Evolutionary conservation across 2,888 invertebrate species (phyloP), one percentile per base, ranked within the genome.

Genomic region (Phymatocera aterrima): DNA sequence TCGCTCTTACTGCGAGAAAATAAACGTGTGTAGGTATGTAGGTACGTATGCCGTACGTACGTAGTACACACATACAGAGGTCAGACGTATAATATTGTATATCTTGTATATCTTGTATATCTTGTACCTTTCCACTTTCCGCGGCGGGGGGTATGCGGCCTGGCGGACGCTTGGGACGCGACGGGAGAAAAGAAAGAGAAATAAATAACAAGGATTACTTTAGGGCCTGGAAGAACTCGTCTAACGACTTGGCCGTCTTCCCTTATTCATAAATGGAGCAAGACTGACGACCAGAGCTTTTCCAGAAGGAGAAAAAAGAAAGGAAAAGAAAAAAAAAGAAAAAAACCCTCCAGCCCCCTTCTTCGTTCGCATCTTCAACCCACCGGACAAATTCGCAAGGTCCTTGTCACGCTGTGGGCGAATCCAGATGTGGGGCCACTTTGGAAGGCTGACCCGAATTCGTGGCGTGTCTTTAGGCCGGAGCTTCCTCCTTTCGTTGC

Each of bases 161-260:
- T 6, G 12, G 43, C 40, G 24, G 31, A 43, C n/a, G 43, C 40
- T 40, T 18, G 24, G 15, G 65, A 68, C 37, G 24, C n/a, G 34
- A n/a, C 28, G 34, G 28, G 51, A 72, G 34, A n/a, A 51, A 18
- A 21, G 51, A 72, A 51, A 34, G 72, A 48, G 21, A 75, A 75
- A 75, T 75, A 75, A 57, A 75, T 75, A 60, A 75, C 75, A 54
- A 75, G 57, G 75, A 54, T 75, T 57, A 75, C 60, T 60, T 57
- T 21, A 40, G 57, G 75, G 40, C 12, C 31, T 40, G 57, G 51
- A 75, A 57, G 57, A 75, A 57, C 75, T 57, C 57, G 54, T 60
- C 75, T 75, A 75, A 75, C 75, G 75, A 75, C 75, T 75, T 34
- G 57, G 75, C n/a, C 51, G 75, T 75, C 75, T 75, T 75, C 75